Conservation (phyloP, 2,797 vertebrate species). For the Florisuga fusca region DNA sequence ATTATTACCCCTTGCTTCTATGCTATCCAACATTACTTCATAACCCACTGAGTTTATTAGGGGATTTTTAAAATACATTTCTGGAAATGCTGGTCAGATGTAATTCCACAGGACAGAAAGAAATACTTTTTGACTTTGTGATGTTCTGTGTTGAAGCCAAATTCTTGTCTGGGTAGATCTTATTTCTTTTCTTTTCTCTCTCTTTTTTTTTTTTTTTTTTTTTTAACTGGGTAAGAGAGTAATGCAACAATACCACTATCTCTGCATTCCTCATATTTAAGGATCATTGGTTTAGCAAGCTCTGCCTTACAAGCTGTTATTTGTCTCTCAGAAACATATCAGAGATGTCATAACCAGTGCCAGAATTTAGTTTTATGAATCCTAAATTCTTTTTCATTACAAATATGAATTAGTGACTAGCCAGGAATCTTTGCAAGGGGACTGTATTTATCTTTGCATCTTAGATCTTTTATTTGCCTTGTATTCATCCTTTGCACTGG, state of each 20-base stretch:
- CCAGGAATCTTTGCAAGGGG: background rate
- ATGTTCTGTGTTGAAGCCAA: background rate
- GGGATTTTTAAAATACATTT: constrained; percentile 26
- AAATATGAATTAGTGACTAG: background rate
- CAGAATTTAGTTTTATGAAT: background rate
- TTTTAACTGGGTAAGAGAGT: background rate
- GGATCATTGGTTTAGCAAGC: background rate
- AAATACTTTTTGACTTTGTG: background rate
- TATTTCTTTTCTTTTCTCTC: background rate
- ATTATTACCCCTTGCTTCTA: background rate
- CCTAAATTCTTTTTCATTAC: background rate
- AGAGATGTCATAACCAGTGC: background rate
- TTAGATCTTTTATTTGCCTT: background rate
- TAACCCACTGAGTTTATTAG: constrained; percentile 6
- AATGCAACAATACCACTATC: background rate
- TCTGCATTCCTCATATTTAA: background rate
- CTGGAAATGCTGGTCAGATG: constrained; percentile 27
- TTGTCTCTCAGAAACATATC: background rate
- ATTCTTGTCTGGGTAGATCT: background rate
- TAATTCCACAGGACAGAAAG: background rate
- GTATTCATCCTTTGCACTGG: background rate
- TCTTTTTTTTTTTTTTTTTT: background rate
- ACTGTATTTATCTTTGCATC: background rate
- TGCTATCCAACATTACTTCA: background rate
- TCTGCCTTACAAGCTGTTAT: background rate